phyloP scores from a whole-genome alignment of 2,888 invertebrate genomes.

The Danaus chrysippus region DNA sequence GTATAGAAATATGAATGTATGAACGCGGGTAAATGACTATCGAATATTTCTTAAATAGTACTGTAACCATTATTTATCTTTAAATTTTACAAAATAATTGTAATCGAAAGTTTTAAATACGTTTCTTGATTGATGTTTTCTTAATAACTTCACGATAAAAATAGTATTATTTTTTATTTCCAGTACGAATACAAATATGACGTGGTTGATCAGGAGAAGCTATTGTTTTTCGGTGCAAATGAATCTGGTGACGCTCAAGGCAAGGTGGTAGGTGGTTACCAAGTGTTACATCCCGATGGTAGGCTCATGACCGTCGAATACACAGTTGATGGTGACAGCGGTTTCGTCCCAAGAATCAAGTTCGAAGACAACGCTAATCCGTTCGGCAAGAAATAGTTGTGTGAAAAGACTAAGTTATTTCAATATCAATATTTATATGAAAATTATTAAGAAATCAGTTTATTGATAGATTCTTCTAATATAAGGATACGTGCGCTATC shows the following conservation, averaged over 20 bases:
- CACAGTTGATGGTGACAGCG: slow-evolving; percentile 84
- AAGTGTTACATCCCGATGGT: slow-evolving; percentile 84
- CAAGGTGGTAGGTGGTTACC: slow-evolving; percentile 82
- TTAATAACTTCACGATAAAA: too few species aligned
- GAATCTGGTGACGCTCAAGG: slow-evolving; percentile 83
- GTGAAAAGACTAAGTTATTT: not conserved
- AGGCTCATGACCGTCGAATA: slow-evolving; percentile 86
- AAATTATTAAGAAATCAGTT: too few species aligned
- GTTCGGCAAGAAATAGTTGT: slow-evolving; percentile 59
- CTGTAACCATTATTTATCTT: too few species aligned
- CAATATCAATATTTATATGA: not conserved
- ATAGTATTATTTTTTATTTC: slow-evolving; percentile 34
- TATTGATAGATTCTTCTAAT: too few species aligned
- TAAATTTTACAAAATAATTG: too few species aligned
- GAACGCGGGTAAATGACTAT: too few species aligned
- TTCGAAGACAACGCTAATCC: slow-evolving; percentile 82
- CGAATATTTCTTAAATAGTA: too few species aligned
- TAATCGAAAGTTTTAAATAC: too few species aligned
- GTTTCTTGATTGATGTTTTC: too few species aligned
- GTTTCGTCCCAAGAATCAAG: slow-evolving; percentile 84
- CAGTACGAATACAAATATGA: slow-evolving; percentile 87
- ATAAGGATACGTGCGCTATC: too few species aligned
- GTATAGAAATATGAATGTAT: too few species aligned
- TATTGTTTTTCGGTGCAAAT: slow-evolving; percentile 83
- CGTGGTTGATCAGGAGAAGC: slow-evolving; percentile 84